phyloP scores from a whole-genome alignment of 2,797 vertebrate species.

The Tarsius wallacei region DNA sequence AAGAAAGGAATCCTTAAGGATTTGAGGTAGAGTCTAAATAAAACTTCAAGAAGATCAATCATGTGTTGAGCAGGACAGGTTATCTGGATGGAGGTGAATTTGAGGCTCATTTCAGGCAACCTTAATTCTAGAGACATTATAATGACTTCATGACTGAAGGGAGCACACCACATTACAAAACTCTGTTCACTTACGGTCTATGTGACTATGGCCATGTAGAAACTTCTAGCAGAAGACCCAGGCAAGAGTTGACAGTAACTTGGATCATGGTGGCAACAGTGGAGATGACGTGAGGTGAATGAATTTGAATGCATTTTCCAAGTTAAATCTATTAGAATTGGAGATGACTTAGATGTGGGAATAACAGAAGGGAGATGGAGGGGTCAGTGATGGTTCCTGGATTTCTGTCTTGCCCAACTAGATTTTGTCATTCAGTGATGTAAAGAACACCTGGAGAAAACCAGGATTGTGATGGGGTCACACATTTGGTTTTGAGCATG shows the following conservation, averaged over 20 bases:
- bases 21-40: constrained; percentile 18
- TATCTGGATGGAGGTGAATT: neutral
- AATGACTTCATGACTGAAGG: neutral
- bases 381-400: neutral
- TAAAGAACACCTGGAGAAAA: neutral
- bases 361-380: neutral
- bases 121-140: neutral
- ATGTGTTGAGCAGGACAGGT: neutral
- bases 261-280: neutral
- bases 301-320: constrained; percentile 6
- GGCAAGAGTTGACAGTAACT: neutral
- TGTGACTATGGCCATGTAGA: neutral
- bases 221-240: constrained; percentile 25
- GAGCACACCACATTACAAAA: neutral
- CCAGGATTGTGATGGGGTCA: neutral
- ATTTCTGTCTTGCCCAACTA: neutral
- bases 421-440: neutral
- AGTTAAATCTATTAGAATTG: neutral
- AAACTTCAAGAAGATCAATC: constrained; percentile 3
- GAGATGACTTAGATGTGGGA: neutral
- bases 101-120: neutral
- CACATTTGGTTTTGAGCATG: neutral
- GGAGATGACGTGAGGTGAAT: neutral
- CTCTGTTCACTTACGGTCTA: neutral
- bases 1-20: constrained; percentile 7